Base-by-base conservation (phyloP, 2,797 vertebrate species). In the Tiaroga cobitis region DNA sequence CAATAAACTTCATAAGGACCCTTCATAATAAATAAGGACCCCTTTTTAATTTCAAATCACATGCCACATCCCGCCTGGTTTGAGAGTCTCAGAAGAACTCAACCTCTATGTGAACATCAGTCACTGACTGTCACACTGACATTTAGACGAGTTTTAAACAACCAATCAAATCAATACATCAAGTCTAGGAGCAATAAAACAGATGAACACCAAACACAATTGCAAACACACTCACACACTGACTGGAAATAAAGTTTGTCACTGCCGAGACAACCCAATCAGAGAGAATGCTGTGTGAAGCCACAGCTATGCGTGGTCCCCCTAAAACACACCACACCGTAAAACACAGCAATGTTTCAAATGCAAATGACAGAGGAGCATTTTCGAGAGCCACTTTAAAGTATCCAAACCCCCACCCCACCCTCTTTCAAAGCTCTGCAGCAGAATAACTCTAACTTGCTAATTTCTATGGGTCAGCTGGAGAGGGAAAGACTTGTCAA, bases 391-490 rank as follows among this genome's bases (percentile, higher is more conserved):
- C 94, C 96, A 97, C 96, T 97, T 97, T 96, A 97, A 95, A 96
- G 97, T 96, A 96, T 93, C 95, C 94, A 97, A n/a, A 0, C 24
- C 95, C 96, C 74, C 92, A 93, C 96, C 96, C 95, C 49, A 73
- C 5, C 41, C 16, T 37, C 2, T 75, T 46, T 43, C 70, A 83
- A 81, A 96, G 96, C 95, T 95, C 95, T 93, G 93, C 94, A 95
- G 95, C 96, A 97, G 97, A 97, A 97, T 96, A 97, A 97, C 95
- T 96, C 96, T 97, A 96, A 97, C 96, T 97, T 94, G 95, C 96
- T 97, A 95, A 98, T 97, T 98, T 97, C 96, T 97, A 96, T 97
- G 96, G 97, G 97, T 98, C 97, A 98, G 96, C 95, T 97, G 96
- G 95, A 95, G 95, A 96, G 96, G 95, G 97, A 97, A 96, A 96